Conservation (phyloP, 2,113 vertebrate genomes). For the Rattus rattus region DNA sequence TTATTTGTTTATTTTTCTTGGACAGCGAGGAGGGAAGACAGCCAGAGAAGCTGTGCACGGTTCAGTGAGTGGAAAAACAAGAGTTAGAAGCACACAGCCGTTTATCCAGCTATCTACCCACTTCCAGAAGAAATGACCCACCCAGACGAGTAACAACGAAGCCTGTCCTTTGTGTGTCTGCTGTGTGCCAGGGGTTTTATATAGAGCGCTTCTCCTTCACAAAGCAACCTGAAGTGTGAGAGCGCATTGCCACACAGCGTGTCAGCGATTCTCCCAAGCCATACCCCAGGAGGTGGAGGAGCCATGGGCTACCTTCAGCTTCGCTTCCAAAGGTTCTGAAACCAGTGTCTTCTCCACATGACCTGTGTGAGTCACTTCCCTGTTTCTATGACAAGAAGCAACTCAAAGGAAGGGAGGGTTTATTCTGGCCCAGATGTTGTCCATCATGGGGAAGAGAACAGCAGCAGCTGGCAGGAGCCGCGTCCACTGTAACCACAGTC, state of each 20-base stretch:
- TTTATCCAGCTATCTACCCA: neutral
- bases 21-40: neutral
- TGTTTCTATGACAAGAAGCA: neutral
- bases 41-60: neutral
- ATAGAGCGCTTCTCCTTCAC: neutral
- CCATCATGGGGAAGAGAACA: too few species aligned
- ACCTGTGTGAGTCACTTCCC: neutral
- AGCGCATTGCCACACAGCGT: neutral
- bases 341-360: neutral
- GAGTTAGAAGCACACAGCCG: neutral
- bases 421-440: neutral
- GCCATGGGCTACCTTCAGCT: neutral
- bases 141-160: neutral
- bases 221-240: neutral
- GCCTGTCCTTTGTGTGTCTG: neutral
- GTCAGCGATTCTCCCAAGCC: neutral
- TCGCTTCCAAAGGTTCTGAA: neutral
- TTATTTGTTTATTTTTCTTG: neutral
- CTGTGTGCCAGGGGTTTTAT: neutral
- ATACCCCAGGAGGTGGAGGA: neutral
- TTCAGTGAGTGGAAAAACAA: neutral
- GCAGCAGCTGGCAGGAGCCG: neutral
- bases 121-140: slow-evolving; percentile 6
- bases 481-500: too few species aligned
- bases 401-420: neutral